These are phyloP conservation scores for Chloropsis cyanopogon DNA, from an alignment of 2,113 vertebrate genomes.

Conservation along the genomic window DNA sequence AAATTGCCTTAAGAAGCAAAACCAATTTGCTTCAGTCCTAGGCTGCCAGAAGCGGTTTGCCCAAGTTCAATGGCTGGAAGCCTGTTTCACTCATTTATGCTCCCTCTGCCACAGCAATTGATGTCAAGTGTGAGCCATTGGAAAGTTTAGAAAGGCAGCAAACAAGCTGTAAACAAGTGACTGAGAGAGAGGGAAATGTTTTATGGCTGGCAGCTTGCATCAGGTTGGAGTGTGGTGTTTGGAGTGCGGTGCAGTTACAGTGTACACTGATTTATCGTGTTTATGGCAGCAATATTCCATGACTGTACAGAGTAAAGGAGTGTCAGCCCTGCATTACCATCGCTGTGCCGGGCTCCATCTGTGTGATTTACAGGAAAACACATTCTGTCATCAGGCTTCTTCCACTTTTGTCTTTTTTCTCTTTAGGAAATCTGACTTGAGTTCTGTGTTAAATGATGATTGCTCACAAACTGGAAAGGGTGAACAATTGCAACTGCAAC, in stretches of 20 bases:
- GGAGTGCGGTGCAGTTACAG: neutral
- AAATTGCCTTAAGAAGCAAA: neutral
- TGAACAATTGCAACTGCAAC: neutral
- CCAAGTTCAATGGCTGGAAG: neutral
- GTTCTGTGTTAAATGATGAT: conserved; percentile 15
- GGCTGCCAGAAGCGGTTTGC: neutral
- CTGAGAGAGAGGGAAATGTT: conserved; percentile 11
- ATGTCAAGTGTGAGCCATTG: conserved; percentile 36
- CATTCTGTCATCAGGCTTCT: neutral
- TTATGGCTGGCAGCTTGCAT: conserved; percentile 39
- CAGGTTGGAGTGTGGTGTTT: neutral
- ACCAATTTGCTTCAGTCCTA: neutral
- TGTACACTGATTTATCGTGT: conserved; percentile 50
- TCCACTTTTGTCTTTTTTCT: neutral
- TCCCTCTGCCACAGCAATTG: neutral
- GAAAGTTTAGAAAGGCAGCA: conserved; percentile 31
- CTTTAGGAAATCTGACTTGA: conserved; percentile 1
- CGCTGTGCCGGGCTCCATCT: neutral
- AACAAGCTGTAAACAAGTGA: conserved; percentile 61
- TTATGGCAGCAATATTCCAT: conserved; percentile 39
- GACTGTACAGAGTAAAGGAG: neutral
- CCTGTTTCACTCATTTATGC: neutral
- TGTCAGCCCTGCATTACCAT: conserved; percentile 21
- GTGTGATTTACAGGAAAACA: conserved; percentile 53
- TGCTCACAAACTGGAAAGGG: neutral